Base-by-base conservation (phyloP, 2,888 invertebrate genomes). In the Polymixis lichenea region DNA sequence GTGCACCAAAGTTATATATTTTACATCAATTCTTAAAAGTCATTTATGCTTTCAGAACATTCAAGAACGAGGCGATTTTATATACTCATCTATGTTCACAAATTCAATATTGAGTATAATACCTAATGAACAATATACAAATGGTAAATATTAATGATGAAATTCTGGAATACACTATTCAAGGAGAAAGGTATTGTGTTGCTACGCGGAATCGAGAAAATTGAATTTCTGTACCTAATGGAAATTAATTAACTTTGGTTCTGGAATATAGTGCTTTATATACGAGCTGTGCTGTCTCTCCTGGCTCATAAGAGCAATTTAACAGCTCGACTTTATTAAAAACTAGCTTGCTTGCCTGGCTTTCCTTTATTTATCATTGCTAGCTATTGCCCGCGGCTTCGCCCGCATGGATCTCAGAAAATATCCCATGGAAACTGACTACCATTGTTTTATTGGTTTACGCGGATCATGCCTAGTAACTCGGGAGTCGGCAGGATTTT, bases 201-300 rank as follows among this genome's bases (percentile, higher is more conserved):
- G 56, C 25, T 70, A 38, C 51, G 53, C 65, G 61, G 62, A 70
- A 66, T 68, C 56, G 46, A 75, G 65, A 70, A 84, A 78, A 86
- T 76, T 43, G 15, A 58, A 77, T 77, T 76, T 65, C 58, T 64
- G 7, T 64, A 43, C 43, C 43, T 43, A 72, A 72, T 72, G 58
- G 71, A 72, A 76, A 17, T 83, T 69, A 73, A 77, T 77, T 86
- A 75, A 73, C 72, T 46, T 72, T n/a, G 69, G 53, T 43, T 78
- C 62, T 43, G 61, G 72, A 60, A n/a, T 55, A 46, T 46, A 70
- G 58, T 19, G 32, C 17, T 75, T 1, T 76, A 17, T 53, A 43
- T 49, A 53, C 15, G 38, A n/a, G 22, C 49, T 25, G 9, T 55
- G 55, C 55, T 55, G 3, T 43, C 28, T 65, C 11, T 32, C 66